Base-by-base conservation (phyloP, 2,888 invertebrate species). In the Horisme vitalbata region DNA sequence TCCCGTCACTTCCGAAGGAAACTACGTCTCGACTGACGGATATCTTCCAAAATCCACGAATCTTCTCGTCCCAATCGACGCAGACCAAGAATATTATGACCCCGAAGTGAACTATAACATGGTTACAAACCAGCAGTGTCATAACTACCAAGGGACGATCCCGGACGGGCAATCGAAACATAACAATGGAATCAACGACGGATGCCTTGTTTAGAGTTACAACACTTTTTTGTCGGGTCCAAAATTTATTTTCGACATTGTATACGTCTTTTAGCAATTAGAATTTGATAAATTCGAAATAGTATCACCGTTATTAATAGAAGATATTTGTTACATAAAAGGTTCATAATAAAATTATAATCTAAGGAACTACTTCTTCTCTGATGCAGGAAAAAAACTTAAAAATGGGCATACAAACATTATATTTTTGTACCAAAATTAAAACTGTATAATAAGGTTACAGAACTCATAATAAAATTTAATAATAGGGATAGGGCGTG, bases 111-210 rank as follows among this genome's bases (percentile, higher is more conserved):
- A 85, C 61, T 89, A 92, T 65, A 91, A 88, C 55, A 67, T 87
- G 56, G 71, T 78, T 27, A 68, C 71, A 8, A 55, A 71, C 18
- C 91, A 86, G 55, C 91, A 91, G 65, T 92, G 92, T 73, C 92
- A 92, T 65, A 91, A 86, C 41, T 91, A 91, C 63, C 87, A 84
- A 21, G 69, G 74, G 43, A 76, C 82, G 24, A 75, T 83, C 20
- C 71, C 80, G 37, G 91, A 90, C 45, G 55, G 77, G 26, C 91
- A 91, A 65, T 61, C 66, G 15, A 91, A 90, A 78, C 89, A 91
- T 68, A 86, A 82, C 63, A 90, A 81, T 71, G 91, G 90, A 63
- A 83, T 92, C 59, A 92, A 92, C 68, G 92, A 92, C 65, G 92
- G 92, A 51, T 93, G 93, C 72, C 91, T 93, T 80, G 92, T 92